These are phyloP conservation scores for Notodonta ziczac DNA, from an alignment of 2,888 invertebrate species.

Conservation along the genomic window DNA sequence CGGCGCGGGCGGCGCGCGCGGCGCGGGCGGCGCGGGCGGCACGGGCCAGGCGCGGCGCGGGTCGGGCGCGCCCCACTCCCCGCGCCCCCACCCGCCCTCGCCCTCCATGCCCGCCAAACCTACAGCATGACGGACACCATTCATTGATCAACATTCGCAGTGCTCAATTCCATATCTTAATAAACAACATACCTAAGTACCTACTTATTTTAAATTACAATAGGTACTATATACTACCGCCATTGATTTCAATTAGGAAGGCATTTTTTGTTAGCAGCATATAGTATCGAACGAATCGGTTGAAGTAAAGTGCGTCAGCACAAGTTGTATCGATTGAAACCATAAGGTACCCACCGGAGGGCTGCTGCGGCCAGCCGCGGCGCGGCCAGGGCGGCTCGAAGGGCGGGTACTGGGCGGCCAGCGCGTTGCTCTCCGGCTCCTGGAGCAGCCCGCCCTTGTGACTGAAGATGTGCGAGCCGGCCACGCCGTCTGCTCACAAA, in stretches of 20 bases:
- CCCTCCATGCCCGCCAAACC: slow-evolving; percentile 35
- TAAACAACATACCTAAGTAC: not conserved
- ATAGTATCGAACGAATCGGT: too few species aligned
- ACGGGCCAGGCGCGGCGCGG: slow-evolving; percentile 72
- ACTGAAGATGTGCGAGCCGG: slow-evolving; percentile 87
- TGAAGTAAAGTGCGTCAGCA: too few species aligned
- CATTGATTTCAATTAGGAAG: too few species aligned
- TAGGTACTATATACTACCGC: too few species aligned
- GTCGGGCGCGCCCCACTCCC: slow-evolving; percentile 59
- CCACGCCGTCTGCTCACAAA: slow-evolving; percentile 27
- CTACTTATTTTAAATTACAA: too few species aligned
- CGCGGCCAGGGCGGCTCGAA: slow-evolving; percentile 59
- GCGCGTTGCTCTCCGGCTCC: slow-evolving; percentile 51
- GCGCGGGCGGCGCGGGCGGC: slow-evolving; percentile 56
- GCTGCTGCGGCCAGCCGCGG: slow-evolving; percentile 51
- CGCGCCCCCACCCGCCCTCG: slow-evolving; percentile 33
- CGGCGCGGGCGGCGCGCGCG: slow-evolving; percentile 53
- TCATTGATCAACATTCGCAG: not conserved
- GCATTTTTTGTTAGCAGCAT: too few species aligned
- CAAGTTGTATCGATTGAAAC: not conserved
- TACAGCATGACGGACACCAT: not conserved
- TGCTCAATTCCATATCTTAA: not conserved
- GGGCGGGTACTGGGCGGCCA: slow-evolving; percentile 46
- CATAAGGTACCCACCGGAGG: slow-evolving; percentile 31
- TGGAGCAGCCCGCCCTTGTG: slow-evolving; percentile 88